These are phyloP conservation scores for Dolichomitus sp. DNA, from an alignment of 2,888 invertebrate species.

Conservation along the genomic window DNA sequence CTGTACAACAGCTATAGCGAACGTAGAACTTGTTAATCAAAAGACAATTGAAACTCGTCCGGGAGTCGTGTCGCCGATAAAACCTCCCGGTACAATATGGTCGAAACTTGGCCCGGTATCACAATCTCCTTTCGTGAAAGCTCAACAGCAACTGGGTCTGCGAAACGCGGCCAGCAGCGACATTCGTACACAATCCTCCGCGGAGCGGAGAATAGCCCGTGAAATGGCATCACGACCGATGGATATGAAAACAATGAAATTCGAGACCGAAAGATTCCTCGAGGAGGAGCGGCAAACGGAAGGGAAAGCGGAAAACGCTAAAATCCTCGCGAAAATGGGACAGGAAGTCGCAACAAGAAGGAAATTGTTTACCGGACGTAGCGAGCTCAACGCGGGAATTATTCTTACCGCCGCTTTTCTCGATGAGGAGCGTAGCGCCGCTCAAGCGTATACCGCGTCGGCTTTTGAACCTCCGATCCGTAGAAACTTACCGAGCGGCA, in stretches of 20 bases:
- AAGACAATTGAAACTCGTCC: constrained; percentile 79
- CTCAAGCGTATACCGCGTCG: constrained; percentile 19
- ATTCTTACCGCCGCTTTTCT: constrained; percentile 81
- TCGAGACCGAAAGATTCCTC: constrained; percentile 79
- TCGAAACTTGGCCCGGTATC: constrained; percentile 84
- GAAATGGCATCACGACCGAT: constrained; percentile 73
- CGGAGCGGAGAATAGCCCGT: constrained; percentile 81
- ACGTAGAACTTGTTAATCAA: constrained; percentile 79
- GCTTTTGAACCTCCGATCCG: constrained; percentile 63
- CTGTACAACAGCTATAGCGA: constrained; percentile 77
- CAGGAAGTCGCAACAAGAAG: constrained; percentile 71
- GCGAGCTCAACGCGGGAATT: constrained; percentile 73
- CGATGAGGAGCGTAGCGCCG: constrained; percentile 78
- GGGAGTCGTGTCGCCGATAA: constrained; percentile 79
- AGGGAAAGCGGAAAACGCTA: constrained; percentile 80
- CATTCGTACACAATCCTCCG: constrained; percentile 82
- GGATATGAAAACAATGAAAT: constrained; percentile 71
- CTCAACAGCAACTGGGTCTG: constrained; percentile 82
- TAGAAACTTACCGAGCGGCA: constrained; percentile 48
- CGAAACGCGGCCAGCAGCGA: constrained; percentile 55
- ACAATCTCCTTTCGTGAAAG: constrained; percentile 83
- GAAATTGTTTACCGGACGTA: constrained; percentile 59
- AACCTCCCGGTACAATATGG: constrained; percentile 82
- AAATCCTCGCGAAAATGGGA: constrained; percentile 68
- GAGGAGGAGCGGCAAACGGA: constrained; percentile 78